Evolutionary conservation across 23 tunicate genomes (phyloP).

Genomic region (Trididemnum clinides): DNA sequence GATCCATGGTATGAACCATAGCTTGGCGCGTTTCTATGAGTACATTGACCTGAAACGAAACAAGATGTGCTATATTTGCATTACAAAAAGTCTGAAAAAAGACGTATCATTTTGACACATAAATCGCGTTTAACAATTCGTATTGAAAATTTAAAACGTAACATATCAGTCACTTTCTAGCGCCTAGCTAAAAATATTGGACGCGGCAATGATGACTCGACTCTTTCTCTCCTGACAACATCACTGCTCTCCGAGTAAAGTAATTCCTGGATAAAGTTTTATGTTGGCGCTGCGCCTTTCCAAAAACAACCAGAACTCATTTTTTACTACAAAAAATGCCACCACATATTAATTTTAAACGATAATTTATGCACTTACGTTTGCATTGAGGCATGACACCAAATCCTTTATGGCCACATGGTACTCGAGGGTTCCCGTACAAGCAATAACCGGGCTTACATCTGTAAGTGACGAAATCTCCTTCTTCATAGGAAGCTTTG

Average conservation of each 20-base stretch:
- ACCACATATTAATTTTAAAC: neutral
- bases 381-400: neutral
- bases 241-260: neutral
- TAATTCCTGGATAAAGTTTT: too few species aligned
- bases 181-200: neutral
- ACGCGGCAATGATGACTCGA: neutral
- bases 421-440: neutral
- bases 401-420: slow-evolving; percentile 1
- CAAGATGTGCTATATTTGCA: neutral
- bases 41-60: slow-evolving; percentile 1
- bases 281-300: too few species aligned
- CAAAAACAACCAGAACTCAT: too few species aligned
- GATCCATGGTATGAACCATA: slow-evolving; percentile 14
- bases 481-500: slow-evolving; percentile 4
- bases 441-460: slow-evolving; percentile 30
- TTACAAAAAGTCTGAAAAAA: neutral
- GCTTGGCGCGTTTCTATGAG: slow-evolving; percentile 4
- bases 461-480: neutral
- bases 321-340: too few species aligned
- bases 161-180: neutral
- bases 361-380: neutral
- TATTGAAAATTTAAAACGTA: too few species aligned
- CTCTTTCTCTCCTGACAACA: neutral
- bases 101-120: neutral
- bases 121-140: too few species aligned